Evolutionary conservation across 30 jellyfish, hydroid and myxozoan species (phyloP).

Genomic region (Clytia hemisphaerica): DNA sequence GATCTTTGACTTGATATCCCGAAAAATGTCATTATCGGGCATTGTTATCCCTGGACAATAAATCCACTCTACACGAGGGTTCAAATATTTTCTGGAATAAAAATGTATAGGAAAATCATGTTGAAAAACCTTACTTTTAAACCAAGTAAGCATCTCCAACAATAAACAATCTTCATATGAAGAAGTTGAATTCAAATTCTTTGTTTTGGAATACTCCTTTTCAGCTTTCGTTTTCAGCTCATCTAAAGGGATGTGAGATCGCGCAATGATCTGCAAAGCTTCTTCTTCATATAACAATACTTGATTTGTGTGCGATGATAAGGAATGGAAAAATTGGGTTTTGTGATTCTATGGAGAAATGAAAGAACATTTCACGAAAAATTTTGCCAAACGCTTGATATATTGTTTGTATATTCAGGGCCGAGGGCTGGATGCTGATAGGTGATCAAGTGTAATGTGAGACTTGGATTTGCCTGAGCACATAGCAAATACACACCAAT

Average conservation of each 20-base stretch:
- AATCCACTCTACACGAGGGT: too few species aligned
- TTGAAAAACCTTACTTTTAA: slow-evolving; percentile 42
- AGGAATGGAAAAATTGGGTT: slow-evolving; percentile 23
- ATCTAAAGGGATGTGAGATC: slow-evolving; percentile 32
- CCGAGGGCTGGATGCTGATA: too few species aligned
- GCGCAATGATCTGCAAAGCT: slow-evolving; percentile 33
- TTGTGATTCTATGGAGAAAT: slow-evolving; percentile 21
- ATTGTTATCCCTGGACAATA: too few species aligned
- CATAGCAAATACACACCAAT: too few species aligned
- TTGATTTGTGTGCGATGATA: slow-evolving; percentile 21
- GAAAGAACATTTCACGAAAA: neutral
- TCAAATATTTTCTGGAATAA: too few species aligned
- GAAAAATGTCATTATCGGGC: too few species aligned
- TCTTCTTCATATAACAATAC: slow-evolving; percentile 53
- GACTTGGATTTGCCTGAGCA: too few species aligned
- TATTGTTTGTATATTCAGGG: too few species aligned
- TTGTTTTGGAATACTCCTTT: slow-evolving; percentile 12
- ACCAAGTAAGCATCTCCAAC: slow-evolving; percentile 60
- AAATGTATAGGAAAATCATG: too few species aligned
- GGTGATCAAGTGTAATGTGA: too few species aligned
- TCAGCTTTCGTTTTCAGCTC: slow-evolving; percentile 35
- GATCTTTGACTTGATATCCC: too few species aligned
- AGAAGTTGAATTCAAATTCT: neutral
- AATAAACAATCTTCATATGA: slow-evolving; percentile 50
- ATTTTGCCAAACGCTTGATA: too few species aligned